Evolutionary conservation across 2,797 vertebrate genomes (phyloP), one percentile per base, ranked within the genome.

Genomic region (Paguma larvata): DNA sequence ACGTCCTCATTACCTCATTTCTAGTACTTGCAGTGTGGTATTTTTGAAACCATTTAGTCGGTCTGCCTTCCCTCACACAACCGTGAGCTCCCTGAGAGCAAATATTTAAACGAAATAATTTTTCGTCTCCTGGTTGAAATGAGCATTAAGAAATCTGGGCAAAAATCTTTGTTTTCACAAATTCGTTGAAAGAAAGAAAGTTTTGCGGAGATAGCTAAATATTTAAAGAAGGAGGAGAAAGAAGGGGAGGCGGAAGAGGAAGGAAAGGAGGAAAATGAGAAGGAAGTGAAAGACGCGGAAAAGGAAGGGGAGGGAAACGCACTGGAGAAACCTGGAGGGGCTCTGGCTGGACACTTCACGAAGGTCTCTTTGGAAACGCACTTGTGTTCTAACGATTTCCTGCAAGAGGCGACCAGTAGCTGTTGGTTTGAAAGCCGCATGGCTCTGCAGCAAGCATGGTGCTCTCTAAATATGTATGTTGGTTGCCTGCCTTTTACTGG

Each of bases 401-500:
- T 80, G 2, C 32, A 23, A 63, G 62, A 75, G 62, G 41, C 41
- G 14, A 46, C 63, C 0, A 44, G 78, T 44, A 86, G 63, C 83
- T 62, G 10, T 51, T 88, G 68, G 48, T 92, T 68, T 87, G 70
- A 59, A 90, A 46, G 34, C 53, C 83, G 70, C 59, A 5, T 48
- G 59, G 5, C 46, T n/a, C 53, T 62, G 27, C 38, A 91, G 15
- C 89, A 48, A 77, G 75, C 46, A 70, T 3, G 23, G 73, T 44
- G 6, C 85, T 88, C 30, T 73, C 2, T 78, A 51, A 93, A 38
- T 82, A 53, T 46, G 30, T 78, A 11, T 59, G 83, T 34, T 70
- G 25, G 0, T 96, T 90, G 91, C 75, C 94, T 97, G 82, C 83
- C 98, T 98, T 95, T 97, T 92, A 18, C 96, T 98, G 48, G 44